A percentile compares a stretch with the other conserved stretches of the same genome.
These are phyloP conservation scores for Notospermus geniculatus DNA, from an alignment of 1,140 invertebrate genomes.

Conservation along the genomic window DNA sequence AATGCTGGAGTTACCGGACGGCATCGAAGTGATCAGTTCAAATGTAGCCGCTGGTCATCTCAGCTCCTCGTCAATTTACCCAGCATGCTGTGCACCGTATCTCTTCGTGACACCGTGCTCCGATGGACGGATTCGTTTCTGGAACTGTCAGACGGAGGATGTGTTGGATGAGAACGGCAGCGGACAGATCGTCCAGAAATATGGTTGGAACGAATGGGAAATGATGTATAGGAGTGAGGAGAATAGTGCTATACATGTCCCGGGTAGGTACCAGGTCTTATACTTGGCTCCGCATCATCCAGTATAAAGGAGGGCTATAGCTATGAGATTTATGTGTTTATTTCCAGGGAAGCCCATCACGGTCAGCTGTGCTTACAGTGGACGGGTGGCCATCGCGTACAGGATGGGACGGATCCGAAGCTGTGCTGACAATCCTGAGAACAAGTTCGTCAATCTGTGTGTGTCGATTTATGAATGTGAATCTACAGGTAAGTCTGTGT, in stretches of 20 bases:
- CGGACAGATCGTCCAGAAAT: slow-evolving; percentile 50
- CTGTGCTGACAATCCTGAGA: slow-evolving; percentile 64
- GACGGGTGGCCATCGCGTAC: slow-evolving; percentile 93
- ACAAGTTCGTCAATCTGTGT: slow-evolving; percentile 84
- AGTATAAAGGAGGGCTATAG: too few species aligned
- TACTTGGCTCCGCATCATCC: too few species aligned
- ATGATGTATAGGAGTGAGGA: slow-evolving; percentile 73
- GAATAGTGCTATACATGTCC: slow-evolving; percentile 82
- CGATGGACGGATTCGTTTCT: slow-evolving; percentile 64
- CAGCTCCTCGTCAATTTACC: slow-evolving; percentile 97
- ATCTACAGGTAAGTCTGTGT: slow-evolving; percentile 69
- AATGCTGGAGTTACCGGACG: slow-evolving; percentile 79
- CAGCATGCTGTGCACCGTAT: slow-evolving; percentile 95
- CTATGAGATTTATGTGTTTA: not conserved
- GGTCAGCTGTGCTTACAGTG: slow-evolving; percentile 95
- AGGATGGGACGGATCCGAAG: slow-evolving; percentile 52
- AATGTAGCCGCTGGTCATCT: slow-evolving; percentile 92
- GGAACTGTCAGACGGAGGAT: slow-evolving; percentile 69
- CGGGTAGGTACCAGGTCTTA: too few species aligned
- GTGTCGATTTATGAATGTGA: slow-evolving; percentile 99
- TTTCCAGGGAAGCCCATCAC: slow-evolving; percentile 68
- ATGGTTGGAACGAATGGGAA: slow-evolving; percentile 85
- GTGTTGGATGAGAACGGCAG: slow-evolving; percentile 32
- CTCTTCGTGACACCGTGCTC: slow-evolving; percentile 81
- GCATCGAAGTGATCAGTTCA: slow-evolving; percentile 87